These are phyloP conservation scores for Drosophila willistoni DNA, from an alignment of 1,140 invertebrate genomes.

Conservation along the genomic window DNA sequence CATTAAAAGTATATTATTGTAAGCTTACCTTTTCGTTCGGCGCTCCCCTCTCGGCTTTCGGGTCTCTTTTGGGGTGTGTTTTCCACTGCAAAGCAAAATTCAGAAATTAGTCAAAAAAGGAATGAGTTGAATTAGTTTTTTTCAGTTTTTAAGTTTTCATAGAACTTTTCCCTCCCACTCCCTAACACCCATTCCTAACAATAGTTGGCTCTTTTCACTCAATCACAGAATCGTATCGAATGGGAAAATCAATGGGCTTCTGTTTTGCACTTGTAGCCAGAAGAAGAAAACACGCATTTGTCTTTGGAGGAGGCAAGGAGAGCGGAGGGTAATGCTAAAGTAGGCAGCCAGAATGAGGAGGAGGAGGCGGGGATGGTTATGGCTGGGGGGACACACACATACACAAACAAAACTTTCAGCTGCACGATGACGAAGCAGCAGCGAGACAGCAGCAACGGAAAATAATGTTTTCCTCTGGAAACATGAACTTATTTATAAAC, in stretches of 20 bases:
- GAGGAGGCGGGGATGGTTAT: conserved; percentile 12
- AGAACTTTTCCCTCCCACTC: not conserved
- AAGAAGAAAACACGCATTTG: conserved; percentile 63
- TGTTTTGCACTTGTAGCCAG: conserved; percentile 63
- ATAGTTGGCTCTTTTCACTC: not conserved
- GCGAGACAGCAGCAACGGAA: conserved; percentile 42
- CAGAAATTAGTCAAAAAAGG: not conserved
- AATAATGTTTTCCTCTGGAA: conserved; percentile 75
- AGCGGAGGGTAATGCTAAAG: conserved; percentile 31
- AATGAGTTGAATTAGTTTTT: not conserved
- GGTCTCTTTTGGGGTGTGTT: conserved; percentile 74
- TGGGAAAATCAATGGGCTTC: conserved; percentile 74
- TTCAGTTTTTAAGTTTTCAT: not conserved
- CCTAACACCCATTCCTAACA: not conserved
- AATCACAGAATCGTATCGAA: conserved; percentile 31
- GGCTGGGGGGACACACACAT: conserved; percentile 33
- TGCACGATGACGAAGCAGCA: conserved; percentile 71
- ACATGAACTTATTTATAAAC: conserved; percentile 76
- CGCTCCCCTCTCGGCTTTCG: conserved; percentile 81
- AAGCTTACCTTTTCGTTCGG: conserved; percentile 77
- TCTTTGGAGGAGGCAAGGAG: conserved; percentile 14
- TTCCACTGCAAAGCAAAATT: conserved; percentile 74
- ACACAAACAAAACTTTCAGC: conserved; percentile 55
- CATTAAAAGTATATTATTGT: conserved; percentile 37
- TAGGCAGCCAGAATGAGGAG: conserved; percentile 19